Evolutionary conservation across 2,797 vertebrate species (phyloP), one percentile per base, ranked within the genome.

Genomic region (Syndactyla subalaris): DNA sequence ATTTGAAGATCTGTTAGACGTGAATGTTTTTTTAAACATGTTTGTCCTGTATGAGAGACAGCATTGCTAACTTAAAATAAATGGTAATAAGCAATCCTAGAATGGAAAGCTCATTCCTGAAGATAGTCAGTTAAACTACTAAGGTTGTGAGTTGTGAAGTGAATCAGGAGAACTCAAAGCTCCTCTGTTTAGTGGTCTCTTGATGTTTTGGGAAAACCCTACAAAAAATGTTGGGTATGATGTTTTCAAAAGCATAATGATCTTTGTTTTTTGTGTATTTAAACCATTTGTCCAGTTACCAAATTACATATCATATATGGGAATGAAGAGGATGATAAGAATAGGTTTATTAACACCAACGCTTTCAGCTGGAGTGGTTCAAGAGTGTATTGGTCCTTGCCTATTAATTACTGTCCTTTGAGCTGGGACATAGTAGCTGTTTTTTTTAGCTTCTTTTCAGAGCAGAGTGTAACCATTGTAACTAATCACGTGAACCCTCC

Each of bases 251-350:
- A 92, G 12, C 29, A 7, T 32, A 22, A 18, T 38, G 5, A 45
- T 55, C 15, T 34, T 11, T 83, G 24, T 3, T 13, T 63, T 76
- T 23, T 57, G 3, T 84, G 6, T 30, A 19, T 22, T 73, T 76
- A 39, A 65, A 70, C 29, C 6, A 3, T 58, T 68, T 80, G 10
- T 58, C 65, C 19, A 10, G 5, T 49, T 86, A 23, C 65, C 0
- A 0, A 38, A 45, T 58, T 65, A 27, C 24, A 3, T 9, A 11
- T 29, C 3, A 1, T 61, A 16, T 82, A 16, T 63, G 2, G 3
- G 45, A 85, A 45, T 67, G 38, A 80, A 71, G 22, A 85, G 74
- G 18, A 57, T 57, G n/a, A 21, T 5, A 49, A 52, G 29, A 54
- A 43, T 63, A 81, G 10, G 16, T 51, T 78, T 78, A 21, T 78